A percentile compares a stretch with the other conserved stretches of the same genome.
Evolutionary conservation across 2,113 vertebrate genomes (phyloP).

Genomic region (Galeopterus variegatus): DNA sequence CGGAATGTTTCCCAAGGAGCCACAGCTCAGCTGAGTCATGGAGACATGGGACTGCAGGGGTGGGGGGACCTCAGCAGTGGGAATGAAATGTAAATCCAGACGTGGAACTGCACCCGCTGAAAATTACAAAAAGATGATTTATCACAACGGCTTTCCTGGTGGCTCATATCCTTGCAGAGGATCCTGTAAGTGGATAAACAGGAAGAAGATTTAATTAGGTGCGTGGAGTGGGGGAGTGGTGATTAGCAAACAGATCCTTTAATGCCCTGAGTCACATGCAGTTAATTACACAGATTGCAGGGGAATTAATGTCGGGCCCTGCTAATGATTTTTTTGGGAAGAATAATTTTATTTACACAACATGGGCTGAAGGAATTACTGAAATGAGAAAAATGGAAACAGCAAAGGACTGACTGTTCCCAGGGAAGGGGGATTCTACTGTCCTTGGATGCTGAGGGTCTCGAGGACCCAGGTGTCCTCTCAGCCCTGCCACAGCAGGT

Average conservation of each 20-base stretch:
- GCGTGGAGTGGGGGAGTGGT: conserved; percentile 41
- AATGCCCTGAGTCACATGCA: conserved; percentile 58
- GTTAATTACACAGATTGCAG: conserved; percentile 81
- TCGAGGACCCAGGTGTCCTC: rapidly evolving
- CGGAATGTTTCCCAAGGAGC: background rate
- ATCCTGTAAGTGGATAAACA: conserved; percentile 70
- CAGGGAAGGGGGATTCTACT: background rate
- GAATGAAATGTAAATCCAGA: rapidly evolving
- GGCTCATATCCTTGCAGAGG: background rate
- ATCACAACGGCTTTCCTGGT: rapidly evolving
- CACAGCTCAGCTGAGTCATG: rapidly evolving
- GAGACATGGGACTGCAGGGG: background rate
- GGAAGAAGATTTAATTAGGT: conserved; percentile 83
- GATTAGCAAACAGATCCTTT: conserved; percentile 74
- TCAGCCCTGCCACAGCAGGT: background rate
- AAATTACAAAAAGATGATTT: background rate
- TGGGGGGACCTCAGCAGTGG: background rate
- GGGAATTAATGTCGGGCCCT: conserved; percentile 77
- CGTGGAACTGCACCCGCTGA: background rate
- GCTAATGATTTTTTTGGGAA: conserved; percentile 72
- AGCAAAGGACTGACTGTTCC: background rate
- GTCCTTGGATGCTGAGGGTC: background rate
- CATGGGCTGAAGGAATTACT: conserved; percentile 30
- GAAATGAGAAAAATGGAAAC: conserved; percentile 15
- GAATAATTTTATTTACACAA: conserved; percentile 81